Base-by-base conservation (phyloP, 2,797 vertebrate genomes). In the Tachyglossus aculeatus region DNA sequence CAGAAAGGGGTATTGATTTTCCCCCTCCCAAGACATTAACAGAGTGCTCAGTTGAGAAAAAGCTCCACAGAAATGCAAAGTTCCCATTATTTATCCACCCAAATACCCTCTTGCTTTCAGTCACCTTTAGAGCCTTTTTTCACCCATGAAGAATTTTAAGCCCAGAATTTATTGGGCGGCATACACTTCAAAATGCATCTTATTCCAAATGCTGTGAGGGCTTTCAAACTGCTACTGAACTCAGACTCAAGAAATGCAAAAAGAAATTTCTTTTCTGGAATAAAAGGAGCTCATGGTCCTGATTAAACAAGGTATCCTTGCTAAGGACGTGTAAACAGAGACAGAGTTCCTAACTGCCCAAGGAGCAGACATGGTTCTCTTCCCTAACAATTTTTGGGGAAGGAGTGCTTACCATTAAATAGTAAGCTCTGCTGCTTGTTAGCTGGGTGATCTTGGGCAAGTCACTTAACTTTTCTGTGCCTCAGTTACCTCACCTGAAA, bases 241-340 rank as follows among this genome's bases (percentile, higher is more conserved):
- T 68, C 60, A 51, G 77, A 61, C 3, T 82, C 3, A 29, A 1
- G 6, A 70, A 83, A 73, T 12, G 9, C 3, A 71, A 79, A 68
- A 45, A 62, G 40, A 77, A 64, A 78, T 7, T 40, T 59, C 32
- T 25, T 85, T 65, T 47, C 11, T 34, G 43, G 54, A 24, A 11
- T 72, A 29, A 71, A 85, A 72, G 25, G 58, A 18, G 44, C 9
- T 68, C 18, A 62, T n/a, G 65, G 39, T 40, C 9, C 24, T 39
- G 39, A 56, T 44, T 66, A 79, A 77, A 39, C 44, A 47, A 16
- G 65, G 75, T 55, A 58, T 70, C 3, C 15, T 39, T 2, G 1
- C 60, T 39, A 64, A 14, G 52, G 38, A 86, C 76, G 67, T 36
- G 54, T 16, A 71, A 50, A 71, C 15, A 52, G 39, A 77, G 69